Evolutionary conservation across 2,888 invertebrate genomes (phyloP).

Genomic region (Cryptocheilus praepositus): DNA sequence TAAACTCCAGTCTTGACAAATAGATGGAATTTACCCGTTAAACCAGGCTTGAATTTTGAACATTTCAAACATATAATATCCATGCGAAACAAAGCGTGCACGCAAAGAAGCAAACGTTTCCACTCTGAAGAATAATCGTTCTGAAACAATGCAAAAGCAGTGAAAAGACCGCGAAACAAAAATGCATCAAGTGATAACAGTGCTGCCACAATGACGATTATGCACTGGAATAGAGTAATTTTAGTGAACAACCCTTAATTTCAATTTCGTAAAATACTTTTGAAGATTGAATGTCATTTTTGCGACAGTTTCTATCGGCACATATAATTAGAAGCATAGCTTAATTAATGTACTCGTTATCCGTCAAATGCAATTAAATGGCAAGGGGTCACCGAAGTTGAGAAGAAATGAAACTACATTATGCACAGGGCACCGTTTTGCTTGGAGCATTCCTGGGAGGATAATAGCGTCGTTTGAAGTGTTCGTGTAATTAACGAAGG

Average conservation of each 20-base stretch:
- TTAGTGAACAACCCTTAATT: conserved; percentile 22
- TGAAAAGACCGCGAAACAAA: too few species aligned
- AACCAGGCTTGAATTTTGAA: too few species aligned
- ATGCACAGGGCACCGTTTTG: conserved; percentile 43
- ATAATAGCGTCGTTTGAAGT: conserved; percentile 56
- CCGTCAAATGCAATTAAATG: conserved; percentile 25
- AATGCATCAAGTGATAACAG: too few species aligned
- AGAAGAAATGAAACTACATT: conserved; percentile 45
- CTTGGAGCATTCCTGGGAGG: conserved; percentile 48
- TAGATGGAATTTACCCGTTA: too few species aligned
- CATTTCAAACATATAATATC: not conserved
- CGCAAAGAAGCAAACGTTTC: too few species aligned
- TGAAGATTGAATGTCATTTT: not conserved
- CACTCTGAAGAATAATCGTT: too few species aligned
- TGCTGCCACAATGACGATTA: too few species aligned
- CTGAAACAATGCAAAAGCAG: too few species aligned
- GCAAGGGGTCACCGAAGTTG: conserved; percentile 23
- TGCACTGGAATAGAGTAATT: too few species aligned
- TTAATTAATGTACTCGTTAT: conserved; percentile 33
- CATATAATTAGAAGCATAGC: conserved; percentile 32
- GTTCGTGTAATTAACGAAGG: conserved; percentile 56
- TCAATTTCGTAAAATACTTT: conserved; percentile 23
- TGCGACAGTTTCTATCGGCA: not conserved
- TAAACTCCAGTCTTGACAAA: too few species aligned
- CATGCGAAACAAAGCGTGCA: too few species aligned